Conservation (phyloP, 2,888 invertebrate genomes). For the Psylliodes chrysocephalus region DNA sequence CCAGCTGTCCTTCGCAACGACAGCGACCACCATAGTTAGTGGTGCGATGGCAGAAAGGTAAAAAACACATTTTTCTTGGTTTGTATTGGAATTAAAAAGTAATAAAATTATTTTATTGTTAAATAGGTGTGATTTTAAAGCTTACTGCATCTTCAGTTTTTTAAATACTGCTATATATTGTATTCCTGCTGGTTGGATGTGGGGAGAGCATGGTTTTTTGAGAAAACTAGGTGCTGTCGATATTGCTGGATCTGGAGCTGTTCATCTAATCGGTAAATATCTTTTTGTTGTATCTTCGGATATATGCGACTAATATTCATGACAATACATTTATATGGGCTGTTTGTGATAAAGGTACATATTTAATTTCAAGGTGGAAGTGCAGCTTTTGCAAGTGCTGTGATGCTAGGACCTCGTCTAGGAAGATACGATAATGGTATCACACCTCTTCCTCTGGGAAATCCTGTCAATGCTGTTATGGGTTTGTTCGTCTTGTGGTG, state of each 20-base stretch:
- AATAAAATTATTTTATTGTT: constrained; percentile 18
- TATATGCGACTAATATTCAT: too few species aligned
- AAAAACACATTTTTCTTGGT: neutral
- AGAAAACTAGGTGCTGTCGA: constrained; percentile 87
- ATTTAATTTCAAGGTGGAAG: constrained; percentile 76
- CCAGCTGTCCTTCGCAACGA: constrained; percentile 90
- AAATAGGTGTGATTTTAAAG: constrained; percentile 85
- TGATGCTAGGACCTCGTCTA: constrained; percentile 88
- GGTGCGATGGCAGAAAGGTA: constrained; percentile 96
- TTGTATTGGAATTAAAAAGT: too few species aligned
- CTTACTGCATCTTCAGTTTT: constrained; percentile 90
- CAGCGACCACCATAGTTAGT: constrained; percentile 90
- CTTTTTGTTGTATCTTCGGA: too few species aligned
- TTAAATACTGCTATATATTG: constrained; percentile 91
- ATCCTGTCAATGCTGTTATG: constrained; percentile 90
- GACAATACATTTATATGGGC: too few species aligned
- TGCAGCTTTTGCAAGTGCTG: constrained; percentile 86
- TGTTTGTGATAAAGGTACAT: too few species aligned
- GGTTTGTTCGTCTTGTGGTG: constrained; percentile 95
- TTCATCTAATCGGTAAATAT: constrained; percentile 81
- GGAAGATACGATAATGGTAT: constrained; percentile 85
- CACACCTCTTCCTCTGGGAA: constrained; percentile 82
- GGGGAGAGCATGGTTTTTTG: constrained; percentile 89
- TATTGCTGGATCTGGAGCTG: constrained; percentile 91
- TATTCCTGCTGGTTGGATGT: constrained; percentile 93